Percentiles rank a stretch among this genome's conserved stretches.
These are phyloP conservation scores for Penaeus japonicus DNA, from an alignment of 1,140 invertebrate genomes.

Conservation along the genomic window DNA sequence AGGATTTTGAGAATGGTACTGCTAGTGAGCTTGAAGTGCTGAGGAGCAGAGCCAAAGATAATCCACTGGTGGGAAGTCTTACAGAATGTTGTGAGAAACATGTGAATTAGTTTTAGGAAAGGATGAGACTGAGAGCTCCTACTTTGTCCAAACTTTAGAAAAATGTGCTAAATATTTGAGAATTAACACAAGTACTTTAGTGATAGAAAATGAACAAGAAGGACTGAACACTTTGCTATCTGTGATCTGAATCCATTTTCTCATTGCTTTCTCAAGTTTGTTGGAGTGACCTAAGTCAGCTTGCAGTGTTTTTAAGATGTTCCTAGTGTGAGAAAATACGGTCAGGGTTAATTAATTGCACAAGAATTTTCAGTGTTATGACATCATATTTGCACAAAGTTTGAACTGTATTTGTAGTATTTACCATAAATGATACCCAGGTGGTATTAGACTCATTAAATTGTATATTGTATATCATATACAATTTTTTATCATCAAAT, in stretches of 20 bases:
- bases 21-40: background rate
- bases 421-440: no score
- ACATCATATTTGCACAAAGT: background rate
- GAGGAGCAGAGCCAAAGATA: slow-evolving; percentile 40
- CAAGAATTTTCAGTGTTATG: background rate
- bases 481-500: no score
- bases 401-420: background rate
- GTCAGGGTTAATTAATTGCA: background rate
- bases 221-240: background rate
- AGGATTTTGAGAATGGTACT: background rate
- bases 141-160: no score
- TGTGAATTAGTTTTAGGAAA: background rate
- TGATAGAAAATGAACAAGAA: no score
- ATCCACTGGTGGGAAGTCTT: background rate
- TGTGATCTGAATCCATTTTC: background rate
- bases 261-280: background rate
- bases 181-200: background rate
- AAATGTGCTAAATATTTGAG: background rate
- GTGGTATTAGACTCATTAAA: no score
- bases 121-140: no score
- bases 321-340: background rate
- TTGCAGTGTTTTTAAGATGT: background rate
- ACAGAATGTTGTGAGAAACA: background rate
- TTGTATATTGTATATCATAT: no score
- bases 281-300: background rate